Conservation (phyloP, 2,797 vertebrate genomes). For the Acridotheres tristis region DNA sequence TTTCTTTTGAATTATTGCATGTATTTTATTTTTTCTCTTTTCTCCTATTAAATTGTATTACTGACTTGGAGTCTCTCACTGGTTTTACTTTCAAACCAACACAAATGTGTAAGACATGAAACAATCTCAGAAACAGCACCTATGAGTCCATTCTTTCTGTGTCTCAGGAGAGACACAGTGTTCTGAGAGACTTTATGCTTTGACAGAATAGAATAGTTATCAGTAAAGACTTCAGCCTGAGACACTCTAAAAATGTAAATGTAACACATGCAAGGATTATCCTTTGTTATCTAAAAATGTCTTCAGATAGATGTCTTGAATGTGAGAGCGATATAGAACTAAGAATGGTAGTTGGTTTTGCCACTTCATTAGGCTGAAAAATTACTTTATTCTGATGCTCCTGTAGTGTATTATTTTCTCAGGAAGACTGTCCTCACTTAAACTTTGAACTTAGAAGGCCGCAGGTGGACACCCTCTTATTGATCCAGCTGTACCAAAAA, state of each 20-base stretch:
- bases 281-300: background rate
- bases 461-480: background rate
- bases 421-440: background rate
- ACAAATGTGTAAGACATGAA: background rate
- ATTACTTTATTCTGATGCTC: background rate
- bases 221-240: background rate
- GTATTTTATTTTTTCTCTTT: no score
- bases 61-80: no score
- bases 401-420: background rate
- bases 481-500: background rate
- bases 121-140: background rate
- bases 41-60: no score
- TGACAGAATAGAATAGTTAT: background rate
- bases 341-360: background rate
- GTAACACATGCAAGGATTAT: background rate
- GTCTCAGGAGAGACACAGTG: background rate
- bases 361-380: background rate
- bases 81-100: no score
- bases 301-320: background rate
- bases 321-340: background rate
- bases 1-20: no score
- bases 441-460: background rate
- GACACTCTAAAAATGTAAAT: background rate
- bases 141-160: background rate
- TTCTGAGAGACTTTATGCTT: background rate